Evolutionary conservation across 2,797 vertebrate species (phyloP).

Genomic region (Pteronotus mesoamericanus): DNA sequence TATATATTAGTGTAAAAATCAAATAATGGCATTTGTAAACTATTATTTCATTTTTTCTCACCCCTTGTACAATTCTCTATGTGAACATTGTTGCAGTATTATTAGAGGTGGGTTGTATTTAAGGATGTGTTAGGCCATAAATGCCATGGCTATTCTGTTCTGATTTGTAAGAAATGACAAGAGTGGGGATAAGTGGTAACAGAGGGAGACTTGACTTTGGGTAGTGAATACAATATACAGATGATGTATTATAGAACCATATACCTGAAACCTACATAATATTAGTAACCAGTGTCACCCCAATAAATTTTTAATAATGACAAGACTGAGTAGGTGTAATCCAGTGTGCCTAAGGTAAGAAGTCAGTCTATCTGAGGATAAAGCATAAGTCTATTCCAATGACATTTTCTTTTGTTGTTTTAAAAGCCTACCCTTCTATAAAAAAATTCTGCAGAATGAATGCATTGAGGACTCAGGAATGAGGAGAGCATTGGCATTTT

Average conservation of each 20-base stretch:
- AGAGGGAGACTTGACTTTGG: too few species aligned
- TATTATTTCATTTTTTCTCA: background rate
- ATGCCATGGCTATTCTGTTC: background rate
- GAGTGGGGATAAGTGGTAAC: background rate
- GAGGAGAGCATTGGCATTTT: conserved; percentile 28
- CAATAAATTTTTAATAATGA: background rate
- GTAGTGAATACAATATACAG: too few species aligned
- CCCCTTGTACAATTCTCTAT: background rate
- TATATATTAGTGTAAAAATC: background rate
- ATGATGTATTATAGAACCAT: too few species aligned
- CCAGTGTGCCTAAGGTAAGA: conserved; percentile 22
- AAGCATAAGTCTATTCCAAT: background rate
- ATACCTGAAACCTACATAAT: too few species aligned
- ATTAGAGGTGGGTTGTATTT: background rate
- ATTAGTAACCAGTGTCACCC: background rate
- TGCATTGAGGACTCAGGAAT: background rate
- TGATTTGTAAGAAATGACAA: conserved; percentile 39
- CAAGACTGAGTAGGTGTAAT: conserved; percentile 1
- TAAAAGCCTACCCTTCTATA: conserved; percentile 11
- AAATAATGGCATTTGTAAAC: background rate
- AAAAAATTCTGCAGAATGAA: conserved; percentile 21
- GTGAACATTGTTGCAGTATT: background rate
- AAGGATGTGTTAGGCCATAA: background rate
- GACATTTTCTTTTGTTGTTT: conserved; percentile 42
- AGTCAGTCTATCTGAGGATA: background rate